phyloP scores from a whole-genome alignment of 1,140 invertebrate species.

The Bacillus rossius region DNA sequence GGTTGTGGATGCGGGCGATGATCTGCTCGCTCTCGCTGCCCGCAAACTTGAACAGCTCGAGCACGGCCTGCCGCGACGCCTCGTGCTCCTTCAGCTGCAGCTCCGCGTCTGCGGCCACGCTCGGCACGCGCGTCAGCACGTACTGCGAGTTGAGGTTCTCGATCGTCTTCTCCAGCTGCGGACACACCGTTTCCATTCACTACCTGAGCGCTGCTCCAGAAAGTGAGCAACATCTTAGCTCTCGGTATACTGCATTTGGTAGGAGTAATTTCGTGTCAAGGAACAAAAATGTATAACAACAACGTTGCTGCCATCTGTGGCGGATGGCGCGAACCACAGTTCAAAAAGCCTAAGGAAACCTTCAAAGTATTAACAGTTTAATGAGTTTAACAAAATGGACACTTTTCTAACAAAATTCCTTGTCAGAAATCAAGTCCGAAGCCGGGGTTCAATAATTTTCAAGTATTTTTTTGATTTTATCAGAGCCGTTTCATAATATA shows the following conservation, averaged over 20 bases:
- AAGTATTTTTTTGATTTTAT: too few species aligned
- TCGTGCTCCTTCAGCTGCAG: conserved; percentile 52
- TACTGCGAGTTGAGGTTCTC: conserved; percentile 42
- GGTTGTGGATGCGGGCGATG: conserved; percentile 55
- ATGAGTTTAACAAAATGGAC: neutral
- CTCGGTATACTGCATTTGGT: too few species aligned
- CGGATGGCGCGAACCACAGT: too few species aligned
- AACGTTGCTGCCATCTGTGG: too few species aligned
- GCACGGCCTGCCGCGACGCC: conserved; percentile 48
- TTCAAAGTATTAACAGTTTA: too few species aligned
- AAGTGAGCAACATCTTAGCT: neutral
- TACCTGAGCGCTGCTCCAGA: too few species aligned
- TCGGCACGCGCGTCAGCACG: conserved; percentile 36
- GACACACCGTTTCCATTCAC: neutral
- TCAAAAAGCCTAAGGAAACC: too few species aligned
- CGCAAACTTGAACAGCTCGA: conserved; percentile 54
- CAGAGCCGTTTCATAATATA: too few species aligned
- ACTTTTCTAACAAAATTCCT: neutral
- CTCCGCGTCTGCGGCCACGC: conserved; percentile 46
- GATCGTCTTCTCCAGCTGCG: conserved; percentile 47
- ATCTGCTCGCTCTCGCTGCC: conserved; percentile 57
- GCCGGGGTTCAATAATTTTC: too few species aligned
- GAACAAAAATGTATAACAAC: neutral
- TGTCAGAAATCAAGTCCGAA: too few species aligned
- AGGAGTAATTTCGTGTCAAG: neutral